phyloP scores from a whole-genome alignment of 1,140 invertebrate genomes.

The Centruroides sculpturatus region DNA sequence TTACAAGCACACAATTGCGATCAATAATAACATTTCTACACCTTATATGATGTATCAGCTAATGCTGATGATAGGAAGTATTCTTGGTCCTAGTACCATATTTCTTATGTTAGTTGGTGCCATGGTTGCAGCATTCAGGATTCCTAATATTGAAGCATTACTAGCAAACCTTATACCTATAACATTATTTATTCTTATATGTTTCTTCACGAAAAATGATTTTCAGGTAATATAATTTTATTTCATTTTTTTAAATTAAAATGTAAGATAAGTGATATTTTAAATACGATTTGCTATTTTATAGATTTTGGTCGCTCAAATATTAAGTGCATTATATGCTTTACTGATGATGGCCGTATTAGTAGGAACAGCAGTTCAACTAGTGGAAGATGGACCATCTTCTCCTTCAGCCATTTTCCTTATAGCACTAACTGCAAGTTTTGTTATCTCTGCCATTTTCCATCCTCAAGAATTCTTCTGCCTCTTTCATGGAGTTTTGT shows the following conservation, averaged over 20 bases:
- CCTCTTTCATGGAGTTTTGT: constrained; percentile 84
- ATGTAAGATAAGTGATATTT: background rate
- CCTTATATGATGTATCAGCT: constrained; percentile 77
- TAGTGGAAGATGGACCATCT: constrained; percentile 82
- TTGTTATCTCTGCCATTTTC: constrained; percentile 88
- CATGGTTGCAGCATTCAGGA: constrained; percentile 77
- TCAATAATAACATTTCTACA: constrained; percentile 93
- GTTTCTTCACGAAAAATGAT: constrained; percentile 81
- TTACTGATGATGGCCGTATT: constrained; percentile 99
- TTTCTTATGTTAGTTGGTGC: constrained; percentile 94
- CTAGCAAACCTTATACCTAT: constrained; percentile 76
- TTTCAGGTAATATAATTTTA: constrained; percentile 48
- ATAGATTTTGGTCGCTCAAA: constrained; percentile 80
- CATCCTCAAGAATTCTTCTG: constrained; percentile 98
- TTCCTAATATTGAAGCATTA: constrained; percentile 79
- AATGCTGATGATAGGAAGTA: constrained; percentile 69
- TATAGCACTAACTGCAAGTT: constrained; percentile 77
- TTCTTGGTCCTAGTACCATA: constrained; percentile 81
- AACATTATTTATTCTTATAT: constrained; percentile 75
- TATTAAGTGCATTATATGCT: constrained; percentile 86
- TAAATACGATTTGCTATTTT: constrained; percentile 22
- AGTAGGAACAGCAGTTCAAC: constrained; percentile 89
- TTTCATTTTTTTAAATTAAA: background rate
- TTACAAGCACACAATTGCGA: constrained; percentile 79
- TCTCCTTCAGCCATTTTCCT: constrained; percentile 93